Percentiles rank a stretch among this genome's conserved stretches.
Conservation (phyloP, 2,797 vertebrate species). For the Bradypodion ventrale region DNA sequence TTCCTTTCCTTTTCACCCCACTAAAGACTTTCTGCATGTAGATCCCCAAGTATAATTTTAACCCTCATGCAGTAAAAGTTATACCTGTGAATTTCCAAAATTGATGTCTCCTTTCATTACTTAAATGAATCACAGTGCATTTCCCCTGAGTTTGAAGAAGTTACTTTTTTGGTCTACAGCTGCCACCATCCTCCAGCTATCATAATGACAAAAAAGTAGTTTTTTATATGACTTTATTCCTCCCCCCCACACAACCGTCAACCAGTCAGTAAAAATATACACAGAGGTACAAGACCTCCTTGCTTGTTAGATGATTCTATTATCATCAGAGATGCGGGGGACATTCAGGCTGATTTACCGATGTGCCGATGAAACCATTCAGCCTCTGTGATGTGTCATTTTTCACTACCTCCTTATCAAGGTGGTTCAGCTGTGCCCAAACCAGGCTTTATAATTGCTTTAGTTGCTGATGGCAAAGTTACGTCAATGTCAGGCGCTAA, state of each 20-base stretch:
- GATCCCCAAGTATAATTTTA: too few relatives aligned
- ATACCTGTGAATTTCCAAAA: too few relatives aligned
- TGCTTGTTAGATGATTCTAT: conserved; percentile 74
- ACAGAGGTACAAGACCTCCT: conserved; percentile 53
- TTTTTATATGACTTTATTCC: too few relatives aligned
- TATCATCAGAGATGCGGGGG: conserved; percentile 66
- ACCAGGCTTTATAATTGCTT: conserved; percentile 78
- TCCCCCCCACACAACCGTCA: conserved; percentile 39
- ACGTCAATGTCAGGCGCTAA: conserved; percentile 79
- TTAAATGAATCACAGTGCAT: too few relatives aligned
- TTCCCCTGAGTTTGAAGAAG: too few relatives aligned
- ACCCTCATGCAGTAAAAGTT: too few relatives aligned
- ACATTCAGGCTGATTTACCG: conserved; percentile 78
- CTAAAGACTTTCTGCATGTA: too few relatives aligned
- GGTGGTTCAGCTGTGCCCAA: conserved; percentile 79
- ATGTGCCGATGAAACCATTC: conserved; percentile 74
- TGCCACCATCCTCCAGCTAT: too few relatives aligned
- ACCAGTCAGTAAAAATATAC: conserved; percentile 63
- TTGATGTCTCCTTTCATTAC: too few relatives aligned
- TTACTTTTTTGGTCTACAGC: too few relatives aligned
- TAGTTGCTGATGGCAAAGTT: conserved; percentile 81
- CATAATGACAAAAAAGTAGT: too few relatives aligned
- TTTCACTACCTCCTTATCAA: conserved; percentile 81
- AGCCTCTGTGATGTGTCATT: conserved; percentile 77
- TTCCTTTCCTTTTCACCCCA: too few relatives aligned